phyloP scores from a whole-genome alignment of 1,140 invertebrate species.

The Lerema accius region DNA sequence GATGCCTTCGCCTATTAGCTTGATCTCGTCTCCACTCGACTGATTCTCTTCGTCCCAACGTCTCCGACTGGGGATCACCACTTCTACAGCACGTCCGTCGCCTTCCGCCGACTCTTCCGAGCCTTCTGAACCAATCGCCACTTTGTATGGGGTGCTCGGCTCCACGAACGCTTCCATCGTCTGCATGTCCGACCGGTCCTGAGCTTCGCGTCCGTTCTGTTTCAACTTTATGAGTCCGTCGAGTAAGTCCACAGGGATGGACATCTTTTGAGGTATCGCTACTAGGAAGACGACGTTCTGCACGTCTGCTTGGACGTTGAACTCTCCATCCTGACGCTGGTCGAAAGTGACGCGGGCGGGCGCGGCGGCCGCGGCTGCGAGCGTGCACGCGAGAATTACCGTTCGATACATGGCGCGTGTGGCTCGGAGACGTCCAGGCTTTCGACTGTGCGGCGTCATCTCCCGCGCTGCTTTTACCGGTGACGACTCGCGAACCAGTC shows the following conservation, averaged over 20 bases:
- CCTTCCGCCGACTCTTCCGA: constrained; percentile 45
- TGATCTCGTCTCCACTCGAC: constrained; percentile 61
- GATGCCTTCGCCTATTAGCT: constrained; percentile 81
- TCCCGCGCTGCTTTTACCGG: constrained; percentile 72
- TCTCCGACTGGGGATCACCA: constrained; percentile 64
- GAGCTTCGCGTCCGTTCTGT: constrained; percentile 43
- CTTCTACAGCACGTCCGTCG: constrained; percentile 60
- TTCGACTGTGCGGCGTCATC: constrained; percentile 56
- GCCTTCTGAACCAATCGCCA: constrained; percentile 74
- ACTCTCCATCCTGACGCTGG: constrained; percentile 85
- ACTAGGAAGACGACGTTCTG: constrained; percentile 85
- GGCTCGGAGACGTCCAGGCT: constrained; percentile 40
- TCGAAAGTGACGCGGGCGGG: constrained; percentile 83
- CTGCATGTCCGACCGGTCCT: constrained; percentile 62
- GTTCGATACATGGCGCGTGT: constrained; percentile 61
- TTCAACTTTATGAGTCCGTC: constrained; percentile 48
- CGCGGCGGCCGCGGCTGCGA: constrained; percentile 86
- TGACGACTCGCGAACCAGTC: constrained; percentile 64
- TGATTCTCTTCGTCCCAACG: constrained; percentile 45
- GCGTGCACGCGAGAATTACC: constrained; percentile 43
- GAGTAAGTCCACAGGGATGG: constrained; percentile 60
- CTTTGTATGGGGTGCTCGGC: constrained; percentile 82
- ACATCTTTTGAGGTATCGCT: constrained; percentile 82
- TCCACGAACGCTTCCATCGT: constrained; percentile 81
- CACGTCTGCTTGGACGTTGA: constrained; percentile 85